Base-by-base conservation (phyloP, 2,797 vertebrate species). In the Micromesistius poutassou region DNA sequence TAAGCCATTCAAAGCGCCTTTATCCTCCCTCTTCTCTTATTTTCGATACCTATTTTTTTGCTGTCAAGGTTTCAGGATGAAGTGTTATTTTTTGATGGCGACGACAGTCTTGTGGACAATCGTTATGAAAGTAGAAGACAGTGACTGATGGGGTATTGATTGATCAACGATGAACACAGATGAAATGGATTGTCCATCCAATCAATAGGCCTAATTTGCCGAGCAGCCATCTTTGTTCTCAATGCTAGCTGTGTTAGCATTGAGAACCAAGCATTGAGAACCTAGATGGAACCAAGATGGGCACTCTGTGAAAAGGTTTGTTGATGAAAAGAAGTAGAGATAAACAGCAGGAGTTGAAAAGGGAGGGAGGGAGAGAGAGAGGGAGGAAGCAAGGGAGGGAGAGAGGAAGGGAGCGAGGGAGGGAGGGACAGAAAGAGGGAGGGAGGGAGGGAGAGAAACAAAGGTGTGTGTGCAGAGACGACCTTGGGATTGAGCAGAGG, bases 401-500 rank as follows among this genome's bases (percentile, higher is more conserved):
- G 14, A 40, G 36, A 7, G 3, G 22, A 19, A 72, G 71, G 7
- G 71, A 72, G 12, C 0, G 71, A 72, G 71, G 35, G 71, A 81
- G 86, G 79, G 78, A 78, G 78, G 81, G 33, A n/a, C n/a, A 30
- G 33, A 40, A 35, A 22, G 25, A 71, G 75, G 16, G n/a, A 36
- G 28, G 12, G 66, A 12, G 66, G 5, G 28, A 33, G 71, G 30
- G 71, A 19, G 31, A 77, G 36, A 79, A 76, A 76, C 75, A 76
- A 87, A 87, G 87, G 80, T 14, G 77, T 83, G 35, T 78, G 84
- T 86, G 84, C 84, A 73, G 82, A 88, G 87, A 89, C 85, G 91
- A 93, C 91, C 91, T 93, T 93, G 90, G 80, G 87, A 77, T 85
- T 80, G 28, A 81, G 88, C 79, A 13, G 73, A 77, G 83, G 50